Evolutionary conservation across 2,888 invertebrate species (phyloP), one percentile per base, ranked within the genome.

Genomic region (Callyntrura sp.): DNA sequence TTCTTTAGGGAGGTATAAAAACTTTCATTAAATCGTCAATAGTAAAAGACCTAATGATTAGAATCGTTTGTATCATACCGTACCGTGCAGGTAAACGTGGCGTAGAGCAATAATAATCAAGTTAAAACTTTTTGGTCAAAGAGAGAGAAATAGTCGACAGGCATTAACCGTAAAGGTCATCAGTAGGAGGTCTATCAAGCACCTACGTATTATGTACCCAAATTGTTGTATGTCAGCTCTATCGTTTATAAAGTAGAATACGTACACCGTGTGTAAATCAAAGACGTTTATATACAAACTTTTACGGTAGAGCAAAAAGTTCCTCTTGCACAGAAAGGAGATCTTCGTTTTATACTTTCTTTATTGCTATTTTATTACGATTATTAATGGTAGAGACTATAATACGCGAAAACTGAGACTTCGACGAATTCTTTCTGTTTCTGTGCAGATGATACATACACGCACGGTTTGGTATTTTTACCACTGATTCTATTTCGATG

Each of bases 321-420:
- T 1, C 6, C 6, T 68, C 25, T 25, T 35, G 9, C 68, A 23
- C 14, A 43, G 6, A 70, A 45, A 35, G n/a, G 12, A 79, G 57
- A 17, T 60, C 65, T 43, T 51, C 14, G n/a, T 43, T 45, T 45
- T 62, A 14, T 70, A 17, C 20, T 23, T 48, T 51, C 12, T 60
- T 76, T 78, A 73, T 76, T 85, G 78, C 55, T 48, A 78, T 78
- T 85, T 85, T 73, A 60, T 85, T 85, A 76, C 48, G 17, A 68
- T 60, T 20, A 68, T 57, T 73, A 78, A 62, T 85, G 23, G 85
- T 62, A 78, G 43, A 84, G 70, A 55, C n/a, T n/a, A 76, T 25
- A 48, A 51, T 51, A 28, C 55, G 6, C n/a, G 17, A 73, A 43
- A 43, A 43, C 76, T 25, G 51, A 48, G 12, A 17, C 76, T 76